Evolutionary conservation across 2,113 vertebrate species (phyloP), one percentile per base, ranked within the genome.

Genomic region (Neomonachus schauinslandi): DNA sequence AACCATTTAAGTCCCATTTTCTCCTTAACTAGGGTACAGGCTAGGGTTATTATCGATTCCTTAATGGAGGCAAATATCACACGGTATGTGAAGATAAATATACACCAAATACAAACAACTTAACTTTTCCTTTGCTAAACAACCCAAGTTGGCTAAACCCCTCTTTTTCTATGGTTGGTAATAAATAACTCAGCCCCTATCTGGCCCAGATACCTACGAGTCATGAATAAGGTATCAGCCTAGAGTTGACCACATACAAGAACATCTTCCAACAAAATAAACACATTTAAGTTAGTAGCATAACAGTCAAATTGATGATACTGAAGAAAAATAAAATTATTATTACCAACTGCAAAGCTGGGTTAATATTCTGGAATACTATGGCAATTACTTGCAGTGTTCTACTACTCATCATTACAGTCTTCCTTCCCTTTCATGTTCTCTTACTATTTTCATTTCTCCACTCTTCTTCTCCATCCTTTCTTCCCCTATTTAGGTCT

Each of bases 81-180:
- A 63, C 51, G 18, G 42, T 93, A 71, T 24, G n/a, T 16, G 46
- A 71, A 49, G 39, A 95, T 85, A 91, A 80, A 88, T 53, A 74
- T 89, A 97, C 28, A 90, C 21, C 6, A 95, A 24, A 79, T 92
- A n/a, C 39, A 85, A 81, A 90, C 89, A 71, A 95, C 87, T 82
- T 90, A 77, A 95, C 72, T 33, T 11, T 76, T 77, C 69, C 42
- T 82, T 94, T 55, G 87, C 82, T 91, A 93, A 85, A 97, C 77
- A 95, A 89, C 28, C 88, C 72, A 82, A 76, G 84, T 31, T 97
- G 93, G 71, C 67, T 90, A 91, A 85, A 28, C 7, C 18, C 5
- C 19, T 65, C 77, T 91, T 94, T 95, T 96, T 91, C 89, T 93
- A 79, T 36, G 10, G 74, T 72, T 94, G 33, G 51, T 94, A 91